Base-by-base conservation (phyloP, 2,888 invertebrate species). In the Hirtodrosophila histrioides region DNA sequence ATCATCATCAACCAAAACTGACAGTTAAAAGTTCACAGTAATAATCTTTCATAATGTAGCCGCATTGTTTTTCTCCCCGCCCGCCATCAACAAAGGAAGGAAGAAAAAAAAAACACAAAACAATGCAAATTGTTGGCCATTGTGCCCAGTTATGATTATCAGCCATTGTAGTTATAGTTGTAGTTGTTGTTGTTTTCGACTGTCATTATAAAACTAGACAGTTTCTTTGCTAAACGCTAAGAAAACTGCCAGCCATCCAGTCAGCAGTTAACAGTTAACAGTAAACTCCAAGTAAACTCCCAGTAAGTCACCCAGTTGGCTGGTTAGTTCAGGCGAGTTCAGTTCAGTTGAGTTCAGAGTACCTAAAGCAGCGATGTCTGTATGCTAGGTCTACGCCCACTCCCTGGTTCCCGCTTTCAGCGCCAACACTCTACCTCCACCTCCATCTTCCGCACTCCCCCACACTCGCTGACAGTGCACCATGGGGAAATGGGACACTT, bases 71-170 rank as follows among this genome's bases (percentile, higher is more conserved):
- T 46, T 12, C 17, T 61, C 43, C 17, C 35, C 35, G 11, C 6
- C 29, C 29, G 35, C 33, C 29, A 7, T 5, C 11, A 7, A 33
- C 6, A 17, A 9, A 39, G 23, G 36, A 33, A 12, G 4, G 4
- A 10, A 24, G 27, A 50, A 3, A 4, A 50, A 3, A 4, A 33
- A 39, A n/a, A n/a, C 35, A 12, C 51, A 55, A 66, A 66, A 74
- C 73, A 74, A 74, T 74, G 77, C 73, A 77, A 75, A 68, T 79
- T 82, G 86, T 63, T 75, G 81, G 37, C 82, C 82, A 83, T 83
- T 83, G 87, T 83, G 82, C 58, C 60, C 67, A 76, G 72, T 74
- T 86, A 81, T 86, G 85, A 82, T 82, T 82, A 81, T 85, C 82
- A 71, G 85, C 50, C 68, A 69, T 75, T 78, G 66, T 82, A 75